Percentiles rank a stretch among this genome's conserved stretches.
These are phyloP conservation scores for Drosophila paracracens DNA, from an alignment of 2,888 invertebrate species.

Conservation along the genomic window DNA sequence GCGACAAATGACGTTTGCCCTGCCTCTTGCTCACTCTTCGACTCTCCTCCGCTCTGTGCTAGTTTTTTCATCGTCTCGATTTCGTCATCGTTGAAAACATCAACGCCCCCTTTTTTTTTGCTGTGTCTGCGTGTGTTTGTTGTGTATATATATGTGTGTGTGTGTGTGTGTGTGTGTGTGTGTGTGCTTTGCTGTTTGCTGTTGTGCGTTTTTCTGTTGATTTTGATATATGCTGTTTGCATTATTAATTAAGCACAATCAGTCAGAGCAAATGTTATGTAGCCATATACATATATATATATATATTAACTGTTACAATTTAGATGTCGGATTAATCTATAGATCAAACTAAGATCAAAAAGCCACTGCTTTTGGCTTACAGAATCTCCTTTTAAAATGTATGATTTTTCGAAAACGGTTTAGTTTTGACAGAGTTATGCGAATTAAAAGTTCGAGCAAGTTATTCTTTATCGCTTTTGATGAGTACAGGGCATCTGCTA, in stretches of 20 bases:
- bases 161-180: constrained; percentile 3
- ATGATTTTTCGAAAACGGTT: not conserved
- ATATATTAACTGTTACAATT: not conserved
- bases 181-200: constrained; percentile 19
- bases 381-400: not conserved
- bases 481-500: constrained; percentile 3
- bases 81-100: constrained; percentile 70
- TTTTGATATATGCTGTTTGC: not conserved
- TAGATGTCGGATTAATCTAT: too few species aligned
- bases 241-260: not conserved
- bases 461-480: not conserved
- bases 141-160: not conserved
- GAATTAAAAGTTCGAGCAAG: not conserved
- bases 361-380: not conserved
- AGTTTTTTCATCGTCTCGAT: constrained; percentile 55
- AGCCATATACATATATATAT: not conserved
- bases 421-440: not conserved
- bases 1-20: constrained; percentile 57
- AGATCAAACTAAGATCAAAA: too few species aligned
- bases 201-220: constrained; percentile 13
- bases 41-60: not conserved
- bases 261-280: not conserved
- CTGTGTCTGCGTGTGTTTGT: constrained; percentile 4
- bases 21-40: not conserved
- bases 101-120: constrained; percentile 47